Evolutionary conservation across 2,113 vertebrate genomes (phyloP).

Genomic region (Brachionichthys hirsutus): DNA sequence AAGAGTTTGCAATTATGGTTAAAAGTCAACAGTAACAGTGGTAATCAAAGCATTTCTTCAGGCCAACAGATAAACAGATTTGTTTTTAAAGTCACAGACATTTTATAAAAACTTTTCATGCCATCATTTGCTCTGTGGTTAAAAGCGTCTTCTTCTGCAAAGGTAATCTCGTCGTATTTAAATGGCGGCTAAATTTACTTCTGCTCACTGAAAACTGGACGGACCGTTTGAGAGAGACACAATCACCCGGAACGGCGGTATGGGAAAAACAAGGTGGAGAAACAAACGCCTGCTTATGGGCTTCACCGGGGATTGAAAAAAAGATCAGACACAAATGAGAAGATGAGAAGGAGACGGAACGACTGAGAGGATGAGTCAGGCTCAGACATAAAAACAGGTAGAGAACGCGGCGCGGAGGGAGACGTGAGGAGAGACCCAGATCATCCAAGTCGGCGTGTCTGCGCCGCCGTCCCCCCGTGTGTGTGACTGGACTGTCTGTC

Average conservation of each 20-base stretch:
- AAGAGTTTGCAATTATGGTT: conserved; percentile 1
- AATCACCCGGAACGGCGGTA: conserved; percentile 32
- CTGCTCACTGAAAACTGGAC: conserved; percentile 19
- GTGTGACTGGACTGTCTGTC: conserved; percentile 70
- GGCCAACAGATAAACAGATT: conserved; percentile 18
- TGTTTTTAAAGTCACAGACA: conserved; percentile 12
- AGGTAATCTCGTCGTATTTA: conserved; percentile 25
- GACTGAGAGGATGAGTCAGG: conserved; percentile 71
- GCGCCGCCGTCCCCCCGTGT: conserved; percentile 49
- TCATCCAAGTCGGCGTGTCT: conserved; percentile 56
- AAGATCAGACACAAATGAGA: conserved; percentile 60
- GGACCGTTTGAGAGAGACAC: conserved; percentile 48
- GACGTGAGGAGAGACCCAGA: conserved; percentile 64
- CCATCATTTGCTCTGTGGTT: neutral
- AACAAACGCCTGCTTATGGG: conserved; percentile 60
- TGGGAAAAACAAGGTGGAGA: conserved; percentile 59
- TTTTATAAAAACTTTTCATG: conserved; percentile 2
- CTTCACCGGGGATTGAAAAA: conserved; percentile 57
- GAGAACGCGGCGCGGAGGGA: conserved; percentile 56
- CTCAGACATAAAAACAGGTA: conserved; percentile 72
- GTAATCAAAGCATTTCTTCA: neutral
- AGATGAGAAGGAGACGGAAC: conserved; percentile 67
- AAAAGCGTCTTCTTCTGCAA: neutral
- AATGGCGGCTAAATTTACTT: conserved; percentile 29
- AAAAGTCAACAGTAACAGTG: neutral